Base-by-base conservation (phyloP, 2,797 vertebrate species). In the Sebastiscus tertius region DNA sequence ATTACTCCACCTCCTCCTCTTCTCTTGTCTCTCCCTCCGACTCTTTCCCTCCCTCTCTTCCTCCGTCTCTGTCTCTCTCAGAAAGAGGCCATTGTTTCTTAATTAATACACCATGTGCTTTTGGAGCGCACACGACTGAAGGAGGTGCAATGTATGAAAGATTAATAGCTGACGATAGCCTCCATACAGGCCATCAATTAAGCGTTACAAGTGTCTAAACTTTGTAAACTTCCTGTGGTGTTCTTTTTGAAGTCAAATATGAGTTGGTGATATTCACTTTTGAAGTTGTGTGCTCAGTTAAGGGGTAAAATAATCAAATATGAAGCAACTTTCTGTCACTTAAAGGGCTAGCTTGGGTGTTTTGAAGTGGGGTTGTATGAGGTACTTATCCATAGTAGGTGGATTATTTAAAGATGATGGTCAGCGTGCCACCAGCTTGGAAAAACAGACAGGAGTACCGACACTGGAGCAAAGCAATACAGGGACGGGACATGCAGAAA, bases 1-100 rank as follows among this genome's bases (percentile, higher is more conserved):
- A 46, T n/a, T 59, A 52, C 82, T 81, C 82, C 78, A 56, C 76
- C 81, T n/a, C 59, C 33, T 66, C 27, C 42, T 52, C 27, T 72
- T 42, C 10, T n/a, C 46, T 26, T 55, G 24, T 77, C 61, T 80
- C 27, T 69, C 55, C 24, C n/a, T 69, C 9, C 62, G 20, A 24
- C 26, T 68, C 26, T 26, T 34, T 63, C 20, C 61, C 18, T 77
- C 58, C 68, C 52, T 72, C 64, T n/a, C 54, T 79, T 64, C 20
- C 49, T 73, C 55, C 73, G 27, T 67, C 39, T 73, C 36, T 67
- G 42, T 88, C 52, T 85, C 24, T 84, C 59, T 75, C 66, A 88
- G 82, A 91, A 91, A 81, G 81, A 77, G 26, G 68, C 70, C 80
- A 90, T 91, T 92, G 87, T 93, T 89, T 83, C 69, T 64, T 90